Percentiles rank a stretch among this genome's conserved stretches.
Conservation (phyloP, 2,113 vertebrate species). For the Corynorhinus townsendii region DNA sequence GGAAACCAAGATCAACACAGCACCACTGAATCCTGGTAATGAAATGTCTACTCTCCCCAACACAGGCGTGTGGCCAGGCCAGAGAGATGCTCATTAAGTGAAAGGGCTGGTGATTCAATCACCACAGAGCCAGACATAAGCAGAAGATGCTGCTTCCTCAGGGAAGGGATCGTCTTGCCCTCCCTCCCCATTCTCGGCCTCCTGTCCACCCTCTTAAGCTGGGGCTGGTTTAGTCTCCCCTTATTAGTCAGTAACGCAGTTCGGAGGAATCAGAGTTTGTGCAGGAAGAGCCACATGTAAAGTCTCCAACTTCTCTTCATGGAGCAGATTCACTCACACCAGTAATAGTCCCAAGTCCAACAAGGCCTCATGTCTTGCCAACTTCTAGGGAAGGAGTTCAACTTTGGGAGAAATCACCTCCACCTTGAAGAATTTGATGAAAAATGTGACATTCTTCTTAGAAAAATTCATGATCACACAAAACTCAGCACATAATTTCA, state of each 20-base stretch:
- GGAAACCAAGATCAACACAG: background rate
- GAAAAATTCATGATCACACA: background rate
- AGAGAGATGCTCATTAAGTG: conserved; percentile 38
- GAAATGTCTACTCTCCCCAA: conserved; percentile 12
- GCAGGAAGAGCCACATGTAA: background rate
- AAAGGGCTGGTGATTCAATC: conserved; percentile 43
- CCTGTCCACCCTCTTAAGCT: background rate
- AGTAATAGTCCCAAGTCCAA: background rate
- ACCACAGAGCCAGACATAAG: background rate
- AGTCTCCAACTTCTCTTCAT: background rate
- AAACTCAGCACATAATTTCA: background rate
- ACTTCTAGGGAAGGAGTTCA: background rate
- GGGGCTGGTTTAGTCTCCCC: background rate
- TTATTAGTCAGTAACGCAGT: background rate
- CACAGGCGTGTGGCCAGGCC: background rate
- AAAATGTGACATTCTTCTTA: background rate
- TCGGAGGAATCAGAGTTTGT: background rate
- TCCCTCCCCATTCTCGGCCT: background rate
- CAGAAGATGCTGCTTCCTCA: background rate
- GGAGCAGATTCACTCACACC: background rate
- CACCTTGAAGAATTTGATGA: background rate
- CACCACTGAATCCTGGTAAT: conserved; percentile 7
- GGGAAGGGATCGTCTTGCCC: background rate
- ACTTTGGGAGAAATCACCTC: background rate
- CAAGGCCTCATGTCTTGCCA: background rate